Percentiles rank a stretch among this genome's conserved stretches.
Evolutionary conservation across 2,888 invertebrate genomes (phyloP).

Genomic region (Apomyelois bistriatella): DNA sequence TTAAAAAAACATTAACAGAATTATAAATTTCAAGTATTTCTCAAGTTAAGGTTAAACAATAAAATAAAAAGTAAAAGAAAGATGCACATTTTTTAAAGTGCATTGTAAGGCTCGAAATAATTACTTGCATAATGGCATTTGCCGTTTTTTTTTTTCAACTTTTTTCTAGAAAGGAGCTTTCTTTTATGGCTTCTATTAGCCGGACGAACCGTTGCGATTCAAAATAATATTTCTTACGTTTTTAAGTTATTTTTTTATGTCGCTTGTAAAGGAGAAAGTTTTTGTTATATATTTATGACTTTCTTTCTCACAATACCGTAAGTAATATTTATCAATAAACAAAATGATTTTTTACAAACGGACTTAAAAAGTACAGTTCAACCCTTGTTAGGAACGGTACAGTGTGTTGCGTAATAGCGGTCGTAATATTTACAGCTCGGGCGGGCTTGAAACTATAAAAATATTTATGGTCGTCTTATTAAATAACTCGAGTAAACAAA

Average conservation of each 20-base stretch:
- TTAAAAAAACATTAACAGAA: no score
- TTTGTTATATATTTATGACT: slow-evolving; percentile 45
- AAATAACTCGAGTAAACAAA: background rate
- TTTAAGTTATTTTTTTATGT: background rate
- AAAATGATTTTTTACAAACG: slow-evolving; percentile 21
- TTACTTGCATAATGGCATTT: background rate
- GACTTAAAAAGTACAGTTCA: background rate
- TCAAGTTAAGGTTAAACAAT: background rate
- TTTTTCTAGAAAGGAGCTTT: slow-evolving; percentile 1
- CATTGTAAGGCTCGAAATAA: background rate
- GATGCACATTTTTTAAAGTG: background rate
- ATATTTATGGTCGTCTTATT: background rate
- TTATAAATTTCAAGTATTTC: background rate
- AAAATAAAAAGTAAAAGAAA: background rate
- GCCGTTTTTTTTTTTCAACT: background rate
- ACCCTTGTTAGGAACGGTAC: background rate
- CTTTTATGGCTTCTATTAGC: slow-evolving; percentile 8
- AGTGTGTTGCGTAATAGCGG: background rate
- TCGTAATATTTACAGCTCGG: background rate
- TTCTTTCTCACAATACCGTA: slow-evolving; percentile 44
- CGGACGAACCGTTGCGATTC: slow-evolving; percentile 40
- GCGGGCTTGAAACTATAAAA: background rate
- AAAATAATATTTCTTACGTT: no score
- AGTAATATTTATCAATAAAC: slow-evolving; percentile 22
- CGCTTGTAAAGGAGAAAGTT: slow-evolving; percentile 67